Evolutionary conservation across 92 coral and sea anemone species (phyloP).

Genomic region (Desmophyllum pertusum): DNA sequence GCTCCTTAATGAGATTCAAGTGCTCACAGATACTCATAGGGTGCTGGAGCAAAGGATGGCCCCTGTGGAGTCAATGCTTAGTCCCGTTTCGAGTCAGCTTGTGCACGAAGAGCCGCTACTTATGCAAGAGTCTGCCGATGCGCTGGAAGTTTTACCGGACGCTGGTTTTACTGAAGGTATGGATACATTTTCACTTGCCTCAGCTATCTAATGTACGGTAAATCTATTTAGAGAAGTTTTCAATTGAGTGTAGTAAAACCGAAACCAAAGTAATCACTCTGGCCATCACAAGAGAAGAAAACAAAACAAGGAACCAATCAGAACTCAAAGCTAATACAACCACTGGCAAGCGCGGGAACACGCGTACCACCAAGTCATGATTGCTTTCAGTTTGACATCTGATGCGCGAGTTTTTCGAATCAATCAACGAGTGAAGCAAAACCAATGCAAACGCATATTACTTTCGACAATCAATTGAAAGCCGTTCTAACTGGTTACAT

Average conservation of each 20-base stretch:
- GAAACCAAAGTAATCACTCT: no score
- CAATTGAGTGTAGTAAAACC: background rate
- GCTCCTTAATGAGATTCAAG: constrained; percentile 67
- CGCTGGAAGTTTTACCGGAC: constrained; percentile 74
- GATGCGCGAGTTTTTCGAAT: no score
- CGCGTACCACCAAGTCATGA: no score
- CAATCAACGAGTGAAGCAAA: no score
- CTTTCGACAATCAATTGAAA: no score
- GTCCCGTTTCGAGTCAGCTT: constrained; percentile 61
- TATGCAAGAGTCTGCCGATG: constrained; percentile 60
- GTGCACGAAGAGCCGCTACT: constrained; percentile 80
- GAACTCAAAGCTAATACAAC: no score
- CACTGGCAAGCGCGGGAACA: no score
- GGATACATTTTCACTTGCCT: background rate
- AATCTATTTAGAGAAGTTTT: background rate
- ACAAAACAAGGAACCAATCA: no score
- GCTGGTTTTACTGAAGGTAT: constrained; percentile 57
- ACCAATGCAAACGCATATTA: no score
- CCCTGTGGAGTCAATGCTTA: constrained; percentile 57
- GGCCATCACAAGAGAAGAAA: no score
- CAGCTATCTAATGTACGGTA: background rate
- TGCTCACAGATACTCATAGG: constrained; percentile 63
- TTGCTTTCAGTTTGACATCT: no score
- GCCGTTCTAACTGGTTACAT: no score
- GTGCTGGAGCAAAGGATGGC: constrained; percentile 47